phyloP scores from a whole-genome alignment of 2,113 vertebrate species.

The Otus sunia region DNA sequence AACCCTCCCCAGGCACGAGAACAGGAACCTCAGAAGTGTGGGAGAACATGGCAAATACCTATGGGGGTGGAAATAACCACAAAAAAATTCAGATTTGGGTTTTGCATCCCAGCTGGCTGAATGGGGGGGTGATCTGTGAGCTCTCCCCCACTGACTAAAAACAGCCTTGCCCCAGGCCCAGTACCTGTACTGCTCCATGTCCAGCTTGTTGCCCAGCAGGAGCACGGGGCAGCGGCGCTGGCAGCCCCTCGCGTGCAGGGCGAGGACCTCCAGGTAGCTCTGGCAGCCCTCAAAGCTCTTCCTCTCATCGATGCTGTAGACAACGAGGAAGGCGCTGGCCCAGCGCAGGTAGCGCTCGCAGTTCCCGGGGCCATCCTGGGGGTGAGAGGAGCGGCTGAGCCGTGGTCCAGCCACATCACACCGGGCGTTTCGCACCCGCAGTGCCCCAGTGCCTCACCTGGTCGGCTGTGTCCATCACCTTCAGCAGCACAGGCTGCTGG shows the following conservation, averaged over 20 bases:
- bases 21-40: background rate
- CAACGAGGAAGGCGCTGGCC: conserved; percentile 86
- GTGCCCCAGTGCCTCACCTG: conserved; percentile 68
- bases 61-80: background rate
- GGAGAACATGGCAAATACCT: background rate
- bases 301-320: conserved; percentile 85
- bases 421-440: accelerated
- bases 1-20: background rate
- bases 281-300: conserved; percentile 83
- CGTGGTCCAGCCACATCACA: accelerated
- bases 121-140: background rate
- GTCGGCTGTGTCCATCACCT: conserved; percentile 92
- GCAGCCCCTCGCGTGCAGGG: conserved; percentile 71
- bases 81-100: background rate
- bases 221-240: conserved; percentile 75
- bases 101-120: background rate
- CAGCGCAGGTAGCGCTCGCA: conserved; percentile 87
- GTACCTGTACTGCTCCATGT: conserved; percentile 92
- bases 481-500: conserved; percentile 85
- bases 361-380: conserved; percentile 83
- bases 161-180: background rate
- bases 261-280: conserved; percentile 80
- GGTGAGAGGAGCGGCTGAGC: background rate
- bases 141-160: background rate
- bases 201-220: conserved; percentile 91